Evolutionary conservation across 2,113 vertebrate species (phyloP).

Genomic region (Indri indri): DNA sequence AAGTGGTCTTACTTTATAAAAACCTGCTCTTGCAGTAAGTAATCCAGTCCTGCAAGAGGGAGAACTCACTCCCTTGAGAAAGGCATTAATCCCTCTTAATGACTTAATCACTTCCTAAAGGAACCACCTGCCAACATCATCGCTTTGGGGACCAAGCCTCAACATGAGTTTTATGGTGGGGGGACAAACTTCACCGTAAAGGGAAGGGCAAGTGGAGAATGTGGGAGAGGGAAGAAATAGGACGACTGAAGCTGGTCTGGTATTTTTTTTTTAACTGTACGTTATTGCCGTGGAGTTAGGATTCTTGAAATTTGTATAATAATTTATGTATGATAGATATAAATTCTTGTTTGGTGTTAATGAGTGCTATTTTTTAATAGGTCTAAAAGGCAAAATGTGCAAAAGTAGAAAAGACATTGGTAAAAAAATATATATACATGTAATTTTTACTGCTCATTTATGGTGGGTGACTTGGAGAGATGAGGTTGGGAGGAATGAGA

Average conservation of each 20-base stretch:
- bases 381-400: constrained; percentile 11
- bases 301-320: constrained; percentile 43
- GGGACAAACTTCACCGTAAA: not conserved
- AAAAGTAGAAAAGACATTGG: constrained; percentile 4
- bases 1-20: not conserved
- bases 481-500: not conserved
- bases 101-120: not conserved
- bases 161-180: not conserved
- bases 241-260: not conserved
- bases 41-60: not conserved
- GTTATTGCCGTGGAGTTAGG: not conserved
- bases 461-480: not conserved
- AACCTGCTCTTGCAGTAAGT: not conserved
- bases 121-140: not conserved
- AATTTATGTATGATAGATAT: constrained; percentile 51
- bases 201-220: not conserved
- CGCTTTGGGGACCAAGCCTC: not conserved
- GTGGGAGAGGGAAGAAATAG: not conserved
- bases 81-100: not conserved
- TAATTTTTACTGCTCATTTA: not conserved
- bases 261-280: not conserved
- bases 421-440: too few relatives aligned
- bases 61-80: not conserved
- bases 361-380: constrained; percentile 55
- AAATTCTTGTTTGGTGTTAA: constrained; percentile 55